Conservation (phyloP, 2,888 invertebrate species). For the Troglohyphantes excavatus region DNA sequence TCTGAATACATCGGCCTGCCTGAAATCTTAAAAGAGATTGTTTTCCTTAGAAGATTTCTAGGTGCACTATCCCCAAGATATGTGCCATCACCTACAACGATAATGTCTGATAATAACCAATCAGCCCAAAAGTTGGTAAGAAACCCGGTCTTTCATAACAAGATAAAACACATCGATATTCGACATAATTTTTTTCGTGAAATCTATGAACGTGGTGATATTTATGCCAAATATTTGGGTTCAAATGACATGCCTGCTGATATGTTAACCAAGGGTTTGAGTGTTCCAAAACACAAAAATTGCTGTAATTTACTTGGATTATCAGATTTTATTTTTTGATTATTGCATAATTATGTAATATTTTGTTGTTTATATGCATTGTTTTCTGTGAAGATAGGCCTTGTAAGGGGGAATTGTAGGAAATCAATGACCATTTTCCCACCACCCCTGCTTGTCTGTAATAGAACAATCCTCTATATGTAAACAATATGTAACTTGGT, state of each 20-base stretch:
- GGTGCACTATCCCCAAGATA: neutral
- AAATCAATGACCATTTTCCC: too few relatives aligned
- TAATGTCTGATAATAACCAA: neutral
- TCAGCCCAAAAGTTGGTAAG: neutral
- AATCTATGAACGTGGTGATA: neutral
- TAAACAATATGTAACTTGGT: too few relatives aligned
- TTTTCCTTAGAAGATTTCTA: neutral
- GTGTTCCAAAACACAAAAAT: neutral
- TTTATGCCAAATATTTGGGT: neutral
- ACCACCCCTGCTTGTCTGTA: too few relatives aligned
- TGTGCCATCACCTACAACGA: neutral
- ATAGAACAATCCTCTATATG: too few relatives aligned
- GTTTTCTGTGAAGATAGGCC: too few relatives aligned
- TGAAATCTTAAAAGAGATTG: neutral
- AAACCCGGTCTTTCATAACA: neutral
- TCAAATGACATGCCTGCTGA: slow-evolving; percentile 6
- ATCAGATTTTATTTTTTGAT: too few relatives aligned
- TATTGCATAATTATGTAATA: too few relatives aligned
- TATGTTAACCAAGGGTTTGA: neutral
- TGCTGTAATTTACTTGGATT: neutral
- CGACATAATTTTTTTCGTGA: neutral
- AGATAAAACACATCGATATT: neutral
- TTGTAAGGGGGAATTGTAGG: too few relatives aligned
- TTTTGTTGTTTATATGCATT: too few relatives aligned
- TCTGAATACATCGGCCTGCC: neutral